Base-by-base conservation (phyloP, 1,140 invertebrate genomes). In the Zaprionus camerounensis region DNA sequence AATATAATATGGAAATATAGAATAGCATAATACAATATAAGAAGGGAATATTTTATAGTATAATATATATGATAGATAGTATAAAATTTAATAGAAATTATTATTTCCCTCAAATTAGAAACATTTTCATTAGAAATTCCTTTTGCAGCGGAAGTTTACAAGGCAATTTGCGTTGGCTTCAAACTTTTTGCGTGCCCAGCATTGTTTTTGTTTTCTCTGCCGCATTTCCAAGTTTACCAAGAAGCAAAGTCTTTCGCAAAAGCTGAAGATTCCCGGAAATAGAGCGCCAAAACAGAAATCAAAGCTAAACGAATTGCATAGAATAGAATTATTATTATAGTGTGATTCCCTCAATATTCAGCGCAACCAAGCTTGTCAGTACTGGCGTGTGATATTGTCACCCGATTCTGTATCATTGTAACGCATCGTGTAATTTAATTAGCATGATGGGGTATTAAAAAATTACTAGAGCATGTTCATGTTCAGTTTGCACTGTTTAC, bases 391-490 rank as follows among this genome's bases (percentile, higher is more conserved):
- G 15, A 46, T 22, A 20, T 36, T 61, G 46, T 51, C 46, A 51
- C 20, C 20, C 46, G 46, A 46, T n/a, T 44, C n/a, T 2, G 11
- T 49, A 20, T 22, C 15, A 22, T 49, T 22, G 22, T 24, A 4
- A 20, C 9, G 46, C 3, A 51, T 51, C 46, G 46, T 20, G 5
- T 51, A 51, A 2, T 0, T 17, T 70, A 70, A 12, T 51, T 46
- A 46, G 15, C 38, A 15, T 6, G 15, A 41, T 15, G 36, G 12
- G 15, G 15, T n/a, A 44, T 44, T 41, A 44, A 22, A 51, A 58
- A 64, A 58, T 75, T 58, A 75, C 41, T 64, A 64, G 72, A 75
- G 72, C 72, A 70, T 75, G 51, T 38, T 55, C 15, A 38, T 59
- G 38, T 26, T 3, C n/a, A 17, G 15, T 3, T 17, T 7, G 6